Evolutionary conservation across 2,113 vertebrate species (phyloP).

Genomic region (Nycticebus coucang): DNA sequence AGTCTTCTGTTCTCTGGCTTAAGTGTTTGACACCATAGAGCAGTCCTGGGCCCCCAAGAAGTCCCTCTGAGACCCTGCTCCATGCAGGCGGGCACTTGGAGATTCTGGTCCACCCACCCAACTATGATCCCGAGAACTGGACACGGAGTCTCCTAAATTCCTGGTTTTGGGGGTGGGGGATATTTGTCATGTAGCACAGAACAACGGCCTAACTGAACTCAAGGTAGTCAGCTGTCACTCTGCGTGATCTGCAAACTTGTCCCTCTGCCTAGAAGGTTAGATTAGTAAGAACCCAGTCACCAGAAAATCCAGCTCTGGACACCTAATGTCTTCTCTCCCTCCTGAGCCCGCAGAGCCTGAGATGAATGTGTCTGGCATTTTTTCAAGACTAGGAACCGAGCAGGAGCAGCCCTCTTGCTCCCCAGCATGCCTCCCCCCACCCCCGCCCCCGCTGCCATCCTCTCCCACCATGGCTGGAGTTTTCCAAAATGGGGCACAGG

Average conservation of each 20-base stretch:
- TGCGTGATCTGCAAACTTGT: neutral
- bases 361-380: accelerated
- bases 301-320: neutral
- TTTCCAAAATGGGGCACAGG: neutral
- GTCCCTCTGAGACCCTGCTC: neutral
- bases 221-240: neutral
- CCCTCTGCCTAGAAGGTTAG: neutral
- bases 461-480: accelerated
- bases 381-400: neutral
- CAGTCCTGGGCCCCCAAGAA: too few relatives aligned
- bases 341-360: neutral
- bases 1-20: too few relatives aligned
- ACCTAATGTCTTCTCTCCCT: neutral
- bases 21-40: accelerated
- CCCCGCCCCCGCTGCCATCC: accelerated
- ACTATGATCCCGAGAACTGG: neutral
- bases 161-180: neutral
- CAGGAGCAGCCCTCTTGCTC: neutral
- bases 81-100: neutral
- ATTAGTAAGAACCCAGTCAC: neutral
- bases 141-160: neutral
- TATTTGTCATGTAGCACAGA: neutral
- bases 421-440: too few relatives aligned
- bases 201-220: conserved; percentile 11
- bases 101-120: neutral